phyloP scores from a whole-genome alignment of 2,797 vertebrate genomes.

The Neomorphus geoffroyi region DNA sequence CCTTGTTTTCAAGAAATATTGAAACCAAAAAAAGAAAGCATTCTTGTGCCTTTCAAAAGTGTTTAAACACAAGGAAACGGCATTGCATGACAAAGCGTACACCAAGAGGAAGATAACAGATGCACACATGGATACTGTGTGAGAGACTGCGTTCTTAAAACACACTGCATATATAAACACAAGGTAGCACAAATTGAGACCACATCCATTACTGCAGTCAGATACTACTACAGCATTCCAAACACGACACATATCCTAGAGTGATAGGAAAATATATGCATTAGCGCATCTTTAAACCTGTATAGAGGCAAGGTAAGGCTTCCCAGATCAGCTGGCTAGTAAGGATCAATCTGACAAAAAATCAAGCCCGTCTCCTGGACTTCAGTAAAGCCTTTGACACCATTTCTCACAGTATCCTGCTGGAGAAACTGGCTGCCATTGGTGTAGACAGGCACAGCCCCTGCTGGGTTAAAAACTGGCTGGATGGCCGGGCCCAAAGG shows the following conservation, averaged over 20 bases:
- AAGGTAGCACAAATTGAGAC: accelerated
- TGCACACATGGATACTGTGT: background rate
- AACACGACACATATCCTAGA: background rate
- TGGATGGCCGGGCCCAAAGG: no score
- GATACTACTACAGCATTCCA: background rate
- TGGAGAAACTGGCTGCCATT: no score
- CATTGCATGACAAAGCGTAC: background rate
- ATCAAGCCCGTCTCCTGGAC: background rate
- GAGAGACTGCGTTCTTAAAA: background rate
- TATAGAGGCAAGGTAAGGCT: background rate
- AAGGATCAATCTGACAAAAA: background rate
- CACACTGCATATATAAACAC: background rate
- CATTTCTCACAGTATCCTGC: no score
- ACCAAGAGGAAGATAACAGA: background rate
- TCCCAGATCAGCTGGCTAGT: background rate
- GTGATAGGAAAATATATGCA: background rate
- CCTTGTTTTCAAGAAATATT: background rate
- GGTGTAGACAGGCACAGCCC: no score
- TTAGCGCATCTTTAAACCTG: background rate
- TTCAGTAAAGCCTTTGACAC: no score
- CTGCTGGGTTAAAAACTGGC: no score
- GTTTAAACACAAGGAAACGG: background rate
- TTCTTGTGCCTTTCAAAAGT: background rate
- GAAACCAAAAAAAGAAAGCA: background rate
- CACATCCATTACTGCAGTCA: background rate